Base-by-base conservation (phyloP, 2,797 vertebrate genomes). In the Betta splendens region DNA sequence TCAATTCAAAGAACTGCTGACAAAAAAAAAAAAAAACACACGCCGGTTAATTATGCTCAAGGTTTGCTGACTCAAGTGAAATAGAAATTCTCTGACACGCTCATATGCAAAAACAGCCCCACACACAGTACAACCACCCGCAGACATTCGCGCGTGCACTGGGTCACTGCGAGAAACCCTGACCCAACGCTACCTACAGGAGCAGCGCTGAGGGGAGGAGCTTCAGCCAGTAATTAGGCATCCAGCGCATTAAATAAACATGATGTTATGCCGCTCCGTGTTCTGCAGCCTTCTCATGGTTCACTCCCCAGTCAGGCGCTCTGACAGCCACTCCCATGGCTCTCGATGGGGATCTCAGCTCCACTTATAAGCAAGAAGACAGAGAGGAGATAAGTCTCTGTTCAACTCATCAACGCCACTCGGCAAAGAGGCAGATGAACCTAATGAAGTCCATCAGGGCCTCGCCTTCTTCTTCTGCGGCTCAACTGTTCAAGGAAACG, bases 151-250 rank as follows among this genome's bases (percentile, higher is more conserved):
- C 16, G 28, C 11, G 25, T 39, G 48, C 37, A 50, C 44, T 49
- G 44, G 62, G 56, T 71, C 64, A 71, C 63, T 0, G 7, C 20
- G 48, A 78, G 47, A 75, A 65, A 72, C n/a, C n/a, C n/a, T n/a
- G n/a, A n/a, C n/a, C 32, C 48, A 49, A 57, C 47, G 53, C 28
- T 9, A 56, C 46, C 74, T 36, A 59, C 66, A 45, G 69, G 59
- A 22, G 15, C 45, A 32, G 32, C 0, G 23, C 68, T 9, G 50
- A 21, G 42, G 63, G 56, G 42, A 35, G 21, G 35, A 80, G 25
- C 70, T 65, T 79, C 69, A 86, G 87, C 48, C 23, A 60, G 77
- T 89, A 88, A 91, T 89, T 82, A 91, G 88, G 80, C 88, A 59
- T 77, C 43, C 32, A 15, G 43, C 63, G 69, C 76, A 89, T 88